Conservation (phyloP, 2,797 vertebrate genomes). For the Mus caroli region DNA sequence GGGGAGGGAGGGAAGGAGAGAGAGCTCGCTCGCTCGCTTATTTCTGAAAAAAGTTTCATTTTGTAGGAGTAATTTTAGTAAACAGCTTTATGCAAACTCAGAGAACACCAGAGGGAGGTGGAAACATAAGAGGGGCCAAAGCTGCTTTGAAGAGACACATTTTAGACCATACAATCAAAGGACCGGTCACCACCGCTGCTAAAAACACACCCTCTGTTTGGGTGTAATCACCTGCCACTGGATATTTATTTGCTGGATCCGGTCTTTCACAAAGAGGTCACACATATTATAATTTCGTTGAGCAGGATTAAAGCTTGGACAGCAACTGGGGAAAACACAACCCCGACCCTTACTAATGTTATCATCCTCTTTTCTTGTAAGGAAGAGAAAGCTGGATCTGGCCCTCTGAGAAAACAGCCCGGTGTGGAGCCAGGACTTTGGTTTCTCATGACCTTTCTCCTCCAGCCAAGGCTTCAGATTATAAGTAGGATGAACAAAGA, state of each 20-base stretch:
- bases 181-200: fast-evolving
- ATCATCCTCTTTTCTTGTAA: background rate
- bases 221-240: background rate
- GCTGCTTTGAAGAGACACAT: background rate
- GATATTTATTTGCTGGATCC: background rate
- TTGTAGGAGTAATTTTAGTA: background rate
- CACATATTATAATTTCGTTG: background rate
- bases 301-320: background rate
- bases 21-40: too few species aligned
- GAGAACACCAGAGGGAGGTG: background rate
- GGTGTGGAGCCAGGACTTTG: background rate
- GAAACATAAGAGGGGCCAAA: background rate
- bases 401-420: background rate
- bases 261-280: background rate
- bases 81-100: conserved; percentile 17
- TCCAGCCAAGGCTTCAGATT: conserved; percentile 13
- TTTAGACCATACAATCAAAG: background rate
- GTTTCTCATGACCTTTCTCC: background rate
- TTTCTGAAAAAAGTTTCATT: background rate
- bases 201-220: background rate
- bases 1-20: background rate
- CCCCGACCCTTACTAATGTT: background rate
- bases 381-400: conserved; percentile 20
- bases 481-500: background rate
- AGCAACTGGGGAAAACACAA: background rate